These are phyloP conservation scores for Alviniconcha strummeri DNA, from an alignment of 2,888 invertebrate species.

Conservation along the genomic window DNA sequence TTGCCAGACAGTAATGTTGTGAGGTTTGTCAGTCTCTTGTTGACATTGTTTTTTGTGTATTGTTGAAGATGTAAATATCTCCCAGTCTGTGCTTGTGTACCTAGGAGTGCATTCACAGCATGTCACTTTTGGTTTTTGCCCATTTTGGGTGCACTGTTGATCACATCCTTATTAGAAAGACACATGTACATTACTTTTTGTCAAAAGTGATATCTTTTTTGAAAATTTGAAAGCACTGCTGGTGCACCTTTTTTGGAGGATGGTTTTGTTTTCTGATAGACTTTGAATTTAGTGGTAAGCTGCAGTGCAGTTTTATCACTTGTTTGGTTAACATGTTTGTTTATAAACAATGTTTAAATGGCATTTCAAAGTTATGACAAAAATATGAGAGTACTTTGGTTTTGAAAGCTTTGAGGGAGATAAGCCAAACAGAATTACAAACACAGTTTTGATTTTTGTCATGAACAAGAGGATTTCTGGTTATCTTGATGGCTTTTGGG, in stretches of 20 bases:
- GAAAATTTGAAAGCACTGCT: slow-evolving; percentile 6
- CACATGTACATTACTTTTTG: no score
- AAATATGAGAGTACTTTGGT: background rate
- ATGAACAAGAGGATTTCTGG: no score
- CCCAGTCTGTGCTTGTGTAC: no score
- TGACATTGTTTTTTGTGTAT: no score
- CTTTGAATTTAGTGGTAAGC: background rate
- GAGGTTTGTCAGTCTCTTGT: no score
- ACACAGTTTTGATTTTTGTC: no score
- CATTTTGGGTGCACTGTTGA: slow-evolving; percentile 24
- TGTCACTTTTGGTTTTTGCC: slow-evolving; percentile 9
- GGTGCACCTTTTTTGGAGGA: slow-evolving; percentile 12
- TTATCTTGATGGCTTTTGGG: background rate
- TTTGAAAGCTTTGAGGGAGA: background rate
- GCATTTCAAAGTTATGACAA: slow-evolving; percentile 23
- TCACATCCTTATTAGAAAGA: background rate
- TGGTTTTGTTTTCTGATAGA: background rate
- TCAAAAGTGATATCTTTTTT: slow-evolving; percentile 14
- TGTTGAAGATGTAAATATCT: no score
- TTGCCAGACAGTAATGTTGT: no score
- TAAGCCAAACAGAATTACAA: no score
- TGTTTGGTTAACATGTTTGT: slow-evolving; percentile 10
- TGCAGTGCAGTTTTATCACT: background rate
- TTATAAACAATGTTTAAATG: slow-evolving; percentile 9
- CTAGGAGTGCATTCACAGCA: no score